Conservation (phyloP, 2,113 vertebrate species). For the Anoura caudifer region DNA sequence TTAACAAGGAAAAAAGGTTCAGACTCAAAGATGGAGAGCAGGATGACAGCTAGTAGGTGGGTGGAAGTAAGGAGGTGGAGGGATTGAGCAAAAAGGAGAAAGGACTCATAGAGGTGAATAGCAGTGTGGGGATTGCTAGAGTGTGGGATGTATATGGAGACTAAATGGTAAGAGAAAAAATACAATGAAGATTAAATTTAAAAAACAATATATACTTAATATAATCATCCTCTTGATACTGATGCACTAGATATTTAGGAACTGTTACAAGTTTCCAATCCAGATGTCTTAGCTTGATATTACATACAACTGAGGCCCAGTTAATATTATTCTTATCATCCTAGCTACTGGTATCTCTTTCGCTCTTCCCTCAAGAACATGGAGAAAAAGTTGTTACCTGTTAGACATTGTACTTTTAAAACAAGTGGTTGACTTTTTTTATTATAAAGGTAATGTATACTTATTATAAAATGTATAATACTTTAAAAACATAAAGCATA, state of each 20-base stretch:
- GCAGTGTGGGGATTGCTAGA: too few species aligned
- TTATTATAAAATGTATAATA: not conserved
- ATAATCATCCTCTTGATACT: not conserved
- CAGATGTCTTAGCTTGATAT: not conserved
- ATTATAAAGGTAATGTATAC: not conserved
- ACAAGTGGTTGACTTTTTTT: not conserved
- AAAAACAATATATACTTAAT: not conserved
- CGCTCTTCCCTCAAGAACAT: not conserved
- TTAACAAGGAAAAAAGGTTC: too few species aligned
- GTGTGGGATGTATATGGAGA: too few species aligned
- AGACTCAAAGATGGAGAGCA: too few species aligned
- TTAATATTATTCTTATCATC: not conserved
- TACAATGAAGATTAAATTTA: too few species aligned
- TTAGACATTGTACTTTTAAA: not conserved
- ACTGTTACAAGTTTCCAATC: not conserved
- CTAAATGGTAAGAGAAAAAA: too few species aligned
- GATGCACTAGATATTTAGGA: not conserved
- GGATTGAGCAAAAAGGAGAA: too few species aligned
- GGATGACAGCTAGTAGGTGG: too few species aligned
- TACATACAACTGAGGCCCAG: not conserved
- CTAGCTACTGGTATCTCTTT: not conserved
- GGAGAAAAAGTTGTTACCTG: not conserved
- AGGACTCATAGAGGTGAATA: too few species aligned
- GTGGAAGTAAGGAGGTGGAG: too few species aligned
- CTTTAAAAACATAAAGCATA: not conserved